Percentiles rank a stretch among this genome's conserved stretches.
phyloP scores from a whole-genome alignment of 2,797 vertebrate species.

The Enteromius radiatus region DNA sequence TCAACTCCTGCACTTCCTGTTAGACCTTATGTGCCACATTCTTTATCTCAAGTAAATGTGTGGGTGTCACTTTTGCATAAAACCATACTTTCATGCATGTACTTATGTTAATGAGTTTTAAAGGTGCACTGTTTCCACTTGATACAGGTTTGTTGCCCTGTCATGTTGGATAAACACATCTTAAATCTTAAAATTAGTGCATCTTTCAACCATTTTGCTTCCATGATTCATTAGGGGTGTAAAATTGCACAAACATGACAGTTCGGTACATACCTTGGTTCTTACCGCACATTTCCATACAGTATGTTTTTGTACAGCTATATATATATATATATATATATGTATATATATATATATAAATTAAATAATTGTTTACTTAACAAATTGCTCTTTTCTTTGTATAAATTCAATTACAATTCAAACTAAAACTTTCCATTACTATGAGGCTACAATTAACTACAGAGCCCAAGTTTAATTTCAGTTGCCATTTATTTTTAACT shows the following conservation, averaged over 20 bases:
- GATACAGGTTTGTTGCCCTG: background rate
- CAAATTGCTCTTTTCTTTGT: background rate
- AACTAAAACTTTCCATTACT: background rate
- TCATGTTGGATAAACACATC: background rate
- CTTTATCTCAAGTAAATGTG: background rate
- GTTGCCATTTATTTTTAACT: too few relatives aligned
- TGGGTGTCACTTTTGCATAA: background rate
- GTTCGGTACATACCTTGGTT: too few relatives aligned
- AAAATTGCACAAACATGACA: too few relatives aligned
- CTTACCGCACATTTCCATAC: background rate
- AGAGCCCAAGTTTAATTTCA: background rate
- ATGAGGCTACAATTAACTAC: background rate
- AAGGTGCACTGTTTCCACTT: background rate
- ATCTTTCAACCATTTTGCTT: background rate
- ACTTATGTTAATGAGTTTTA: background rate
- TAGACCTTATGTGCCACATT: constrained; percentile 33
- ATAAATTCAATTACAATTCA: background rate
- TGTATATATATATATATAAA: too few relatives aligned
- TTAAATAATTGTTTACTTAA: background rate
- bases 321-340: too few relatives aligned
- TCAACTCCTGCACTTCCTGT: constrained; percentile 31
- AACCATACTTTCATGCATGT: background rate
- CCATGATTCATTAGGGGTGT: background rate
- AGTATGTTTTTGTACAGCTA: background rate
- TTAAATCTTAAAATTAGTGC: background rate